Evolutionary conservation across 1,140 invertebrate genomes (phyloP).

Genomic region (Drosophila rufa): DNA sequence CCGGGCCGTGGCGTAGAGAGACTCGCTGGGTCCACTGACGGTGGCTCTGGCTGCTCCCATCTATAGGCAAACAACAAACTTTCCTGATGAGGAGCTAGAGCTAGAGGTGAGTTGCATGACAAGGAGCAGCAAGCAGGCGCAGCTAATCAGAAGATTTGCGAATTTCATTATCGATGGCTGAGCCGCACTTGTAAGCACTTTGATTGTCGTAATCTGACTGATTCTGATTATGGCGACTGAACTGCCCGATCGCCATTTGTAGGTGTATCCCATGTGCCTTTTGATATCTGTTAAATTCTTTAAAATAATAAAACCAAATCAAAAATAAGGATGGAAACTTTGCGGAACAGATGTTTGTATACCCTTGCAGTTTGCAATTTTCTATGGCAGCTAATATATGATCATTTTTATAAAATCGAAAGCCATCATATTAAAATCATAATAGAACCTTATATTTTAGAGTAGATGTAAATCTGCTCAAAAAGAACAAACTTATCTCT

Average conservation of each 20-base stretch:
- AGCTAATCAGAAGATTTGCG: slow-evolving; percentile 7
- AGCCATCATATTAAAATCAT: no score
- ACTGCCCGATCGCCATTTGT: neutral
- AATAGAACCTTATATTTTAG: no score
- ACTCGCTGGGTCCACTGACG: slow-evolving; percentile 13
- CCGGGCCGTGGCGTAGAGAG: slow-evolving; percentile 36
- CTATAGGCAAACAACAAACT: slow-evolving; percentile 2
- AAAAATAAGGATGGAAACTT: no score
- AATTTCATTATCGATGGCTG: slow-evolving; percentile 14
- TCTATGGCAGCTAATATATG: no score
- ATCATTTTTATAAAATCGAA: no score
- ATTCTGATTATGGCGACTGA: neutral
- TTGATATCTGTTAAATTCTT: no score
- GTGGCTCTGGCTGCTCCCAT: neutral
- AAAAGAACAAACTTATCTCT: no score
- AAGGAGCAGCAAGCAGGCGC: slow-evolving; percentile 43
- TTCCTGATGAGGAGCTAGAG: no score
- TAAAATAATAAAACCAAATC: no score
- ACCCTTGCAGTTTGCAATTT: no score
- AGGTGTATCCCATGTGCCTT: neutral
- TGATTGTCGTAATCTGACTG: slow-evolving; percentile 18
- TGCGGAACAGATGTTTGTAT: no score
- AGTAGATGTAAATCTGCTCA: no score
- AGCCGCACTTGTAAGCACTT: slow-evolving; percentile 9
- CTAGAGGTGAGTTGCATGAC: slow-evolving; percentile 15